phyloP scores from a whole-genome alignment of 2,113 vertebrate species.

The Neolamprologus brichardi region DNA sequence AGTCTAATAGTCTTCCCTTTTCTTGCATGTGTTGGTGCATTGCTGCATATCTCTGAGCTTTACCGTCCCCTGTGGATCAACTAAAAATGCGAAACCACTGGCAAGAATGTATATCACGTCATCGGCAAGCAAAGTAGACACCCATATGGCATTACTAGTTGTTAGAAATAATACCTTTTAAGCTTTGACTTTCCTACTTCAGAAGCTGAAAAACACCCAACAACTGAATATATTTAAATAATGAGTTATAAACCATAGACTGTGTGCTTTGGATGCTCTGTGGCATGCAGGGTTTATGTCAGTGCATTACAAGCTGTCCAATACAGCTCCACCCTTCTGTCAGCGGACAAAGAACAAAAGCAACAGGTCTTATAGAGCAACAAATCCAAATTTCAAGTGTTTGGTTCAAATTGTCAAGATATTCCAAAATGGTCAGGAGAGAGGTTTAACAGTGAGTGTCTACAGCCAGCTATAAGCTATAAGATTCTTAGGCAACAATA shows the following conservation, averaged over 20 bases:
- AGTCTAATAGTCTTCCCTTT: background rate
- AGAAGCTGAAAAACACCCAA: background rate
- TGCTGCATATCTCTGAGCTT: background rate
- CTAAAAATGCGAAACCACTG: background rate
- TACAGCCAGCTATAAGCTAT: background rate
- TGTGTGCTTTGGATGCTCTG: background rate
- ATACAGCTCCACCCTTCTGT: background rate
- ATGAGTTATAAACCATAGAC: background rate
- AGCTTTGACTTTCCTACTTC: background rate
- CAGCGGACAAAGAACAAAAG: background rate
- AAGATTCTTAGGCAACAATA: background rate
- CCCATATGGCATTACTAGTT: background rate
- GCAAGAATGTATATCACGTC: background rate
- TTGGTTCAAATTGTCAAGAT: background rate
- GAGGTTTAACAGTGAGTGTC: background rate
- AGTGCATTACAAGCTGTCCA: background rate
- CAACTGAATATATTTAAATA: background rate
- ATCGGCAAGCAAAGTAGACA: background rate
- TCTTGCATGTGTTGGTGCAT: background rate
- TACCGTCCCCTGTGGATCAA: background rate
- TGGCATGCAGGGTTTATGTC: background rate
- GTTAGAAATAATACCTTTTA: background rate
- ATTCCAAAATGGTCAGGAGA: background rate
- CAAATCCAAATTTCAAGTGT: background rate
- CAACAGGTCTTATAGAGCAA: background rate